Percentiles rank a stretch among this genome's conserved stretches.
phyloP scores from a whole-genome alignment of 2,797 vertebrate species.

The Sebastes kiyomatsui region DNA sequence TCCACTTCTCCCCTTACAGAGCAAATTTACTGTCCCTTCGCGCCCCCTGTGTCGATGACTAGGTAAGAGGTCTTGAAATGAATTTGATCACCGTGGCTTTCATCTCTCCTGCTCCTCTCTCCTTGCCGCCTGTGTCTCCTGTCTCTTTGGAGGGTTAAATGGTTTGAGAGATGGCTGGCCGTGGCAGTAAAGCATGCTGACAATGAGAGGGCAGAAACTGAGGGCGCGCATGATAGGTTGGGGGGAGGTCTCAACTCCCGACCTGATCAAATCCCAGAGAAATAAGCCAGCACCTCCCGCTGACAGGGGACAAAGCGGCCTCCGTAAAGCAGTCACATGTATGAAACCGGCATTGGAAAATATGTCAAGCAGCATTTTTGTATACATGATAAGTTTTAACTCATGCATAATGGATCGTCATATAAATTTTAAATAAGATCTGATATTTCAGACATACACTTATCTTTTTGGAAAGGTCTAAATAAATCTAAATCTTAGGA shows the following conservation, averaged over 20 bases:
- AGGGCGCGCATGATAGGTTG: slow-evolving; percentile 8
- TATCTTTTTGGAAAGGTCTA: too few species aligned
- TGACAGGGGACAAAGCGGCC: slow-evolving; percentile 8
- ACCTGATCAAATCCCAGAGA: slow-evolving; percentile 47
- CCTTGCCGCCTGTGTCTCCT: slow-evolving; percentile 33
- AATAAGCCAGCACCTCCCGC: slow-evolving; percentile 7
- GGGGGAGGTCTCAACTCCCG: slow-evolving; percentile 4
- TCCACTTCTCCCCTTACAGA: slow-evolving; percentile 29
- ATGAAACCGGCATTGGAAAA: background rate
- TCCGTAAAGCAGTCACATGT: background rate
- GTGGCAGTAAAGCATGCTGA: slow-evolving; percentile 50
- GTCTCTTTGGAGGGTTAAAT: slow-evolving; percentile 48
- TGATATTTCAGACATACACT: too few species aligned
- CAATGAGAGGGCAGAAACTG: slow-evolving; percentile 35
- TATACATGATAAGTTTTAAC: background rate
- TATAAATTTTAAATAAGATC: too few species aligned
- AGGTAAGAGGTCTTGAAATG: slow-evolving; percentile 71
- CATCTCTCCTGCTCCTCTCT: slow-evolving; percentile 26
- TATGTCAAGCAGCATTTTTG: background rate
- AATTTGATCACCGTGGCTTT: slow-evolving; percentile 59
- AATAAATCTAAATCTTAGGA: background rate
- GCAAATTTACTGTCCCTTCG: slow-evolving; percentile 56
- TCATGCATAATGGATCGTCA: background rate
- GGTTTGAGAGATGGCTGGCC: slow-evolving; percentile 59
- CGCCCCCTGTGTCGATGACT: slow-evolving; percentile 50